Evolutionary conservation across 1,140 invertebrate genomes (phyloP), one percentile per base, ranked within the genome.

Genomic region (Drosophila teissieri): DNA sequence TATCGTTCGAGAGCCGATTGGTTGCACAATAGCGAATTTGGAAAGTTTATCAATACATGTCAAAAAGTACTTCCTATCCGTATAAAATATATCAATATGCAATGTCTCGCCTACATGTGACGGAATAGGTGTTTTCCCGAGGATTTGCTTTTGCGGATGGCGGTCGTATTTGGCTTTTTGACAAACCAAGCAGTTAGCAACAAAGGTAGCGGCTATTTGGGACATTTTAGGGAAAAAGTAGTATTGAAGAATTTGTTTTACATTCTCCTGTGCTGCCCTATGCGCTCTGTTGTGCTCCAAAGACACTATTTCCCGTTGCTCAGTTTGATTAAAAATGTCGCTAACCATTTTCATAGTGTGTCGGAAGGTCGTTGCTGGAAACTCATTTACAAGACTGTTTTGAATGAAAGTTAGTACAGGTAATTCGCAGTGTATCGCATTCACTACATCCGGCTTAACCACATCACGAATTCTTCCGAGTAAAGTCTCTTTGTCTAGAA

Each of bases 91-190:
- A 48, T 27, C 45, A 8, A 48, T 48, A 14, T 48, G 12, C 45
- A 48, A 48, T 27, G 45, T 27, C 14, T 36, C 34, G 52, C 52
- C 52, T 54, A 39, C 19, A 19, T 54, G 34, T 24, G 36, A 54
- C 15, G 17, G 52, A 54, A 54, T 11, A 54, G 36, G 52, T 39
- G 36, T 54, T 39, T 3, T 54, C 7, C 36, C 36, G 24, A 40
- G 5, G 2, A 24, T 24, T 24, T 53, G 51, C 11, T 53, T 53
- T 11, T 53, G 31, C 4, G 27, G 40, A 45, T 53, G 60, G 27
- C 60, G 36, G 49, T 62, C 49, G 27, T 62, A 53, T 10, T 53
- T 62, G 44, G 48, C 39, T 53, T 39, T 52, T 44, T 37, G 27
- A 37, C 48, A 62, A 34, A 44, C 40, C 31, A 52, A 39, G 37